Percentiles rank a stretch among this genome's conserved stretches.
Conservation (phyloP, 2,888 invertebrate genomes). For the Hypercompe scribonia region DNA sequence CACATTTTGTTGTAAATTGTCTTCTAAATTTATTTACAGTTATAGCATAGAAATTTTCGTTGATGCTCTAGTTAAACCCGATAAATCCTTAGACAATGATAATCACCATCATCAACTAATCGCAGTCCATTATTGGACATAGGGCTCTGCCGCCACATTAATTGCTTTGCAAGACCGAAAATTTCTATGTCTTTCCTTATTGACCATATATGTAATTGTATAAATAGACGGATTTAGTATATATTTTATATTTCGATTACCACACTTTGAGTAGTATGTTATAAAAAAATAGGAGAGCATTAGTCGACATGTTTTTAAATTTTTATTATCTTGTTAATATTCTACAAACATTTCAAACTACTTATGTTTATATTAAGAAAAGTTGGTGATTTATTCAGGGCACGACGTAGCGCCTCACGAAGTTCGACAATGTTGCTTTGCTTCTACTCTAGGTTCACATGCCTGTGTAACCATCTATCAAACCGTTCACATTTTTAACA, state of each 20-base stretch:
- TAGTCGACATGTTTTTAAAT: not conserved
- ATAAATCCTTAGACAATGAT: not conserved
- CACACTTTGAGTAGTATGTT: not conserved
- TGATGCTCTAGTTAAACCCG: not conserved
- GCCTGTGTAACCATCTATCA: constrained; percentile 59
- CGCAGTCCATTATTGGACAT: too few species aligned
- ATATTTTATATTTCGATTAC: not conserved
- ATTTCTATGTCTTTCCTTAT: not conserved
- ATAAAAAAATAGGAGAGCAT: not conserved
- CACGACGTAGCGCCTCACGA: constrained; percentile 36
- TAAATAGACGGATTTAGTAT: too few species aligned
- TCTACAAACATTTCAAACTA: constrained; percentile 16
- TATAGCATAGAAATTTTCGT: not conserved
- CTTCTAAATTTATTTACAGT: not conserved
- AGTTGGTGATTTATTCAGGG: constrained; percentile 46
- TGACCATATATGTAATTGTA: too few species aligned
- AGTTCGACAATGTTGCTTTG: constrained; percentile 28
- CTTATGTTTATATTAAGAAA: constrained; percentile 25
- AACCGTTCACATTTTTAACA: constrained; percentile 60
- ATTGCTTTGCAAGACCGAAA: not conserved
- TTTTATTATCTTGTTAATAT: not conserved
- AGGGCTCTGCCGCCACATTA: too few species aligned
- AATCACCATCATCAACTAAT: too few species aligned
- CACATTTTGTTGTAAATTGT: constrained; percentile 30
- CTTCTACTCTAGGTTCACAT: constrained; percentile 33